A percentile compares a stretch with the other conserved stretches of the same genome.
These are phyloP conservation scores for Megathymus violae DNA, from an alignment of 1,140 invertebrate genomes.

Conservation along the genomic window DNA sequence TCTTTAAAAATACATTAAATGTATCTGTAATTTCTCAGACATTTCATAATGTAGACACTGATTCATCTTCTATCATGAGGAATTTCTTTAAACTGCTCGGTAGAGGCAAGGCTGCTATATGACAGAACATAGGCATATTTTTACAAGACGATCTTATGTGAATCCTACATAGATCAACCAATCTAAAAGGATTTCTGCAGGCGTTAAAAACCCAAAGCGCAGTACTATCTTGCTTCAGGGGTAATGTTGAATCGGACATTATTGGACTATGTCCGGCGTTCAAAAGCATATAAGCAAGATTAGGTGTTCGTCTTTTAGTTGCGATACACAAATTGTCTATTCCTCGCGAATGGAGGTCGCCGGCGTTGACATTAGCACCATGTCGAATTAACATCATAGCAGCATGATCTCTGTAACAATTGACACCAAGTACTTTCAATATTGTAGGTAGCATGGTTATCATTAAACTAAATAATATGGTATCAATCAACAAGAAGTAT, in stretches of 20 bases:
- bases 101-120: slow-evolving; percentile 62
- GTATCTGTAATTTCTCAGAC: too few species aligned
- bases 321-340: slow-evolving; percentile 78
- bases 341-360: slow-evolving; percentile 68
- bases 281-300: slow-evolving; percentile 67
- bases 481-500: too few species aligned
- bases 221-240: slow-evolving; percentile 45
- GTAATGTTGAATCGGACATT: slow-evolving; percentile 21
- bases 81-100: slow-evolving; percentile 72
- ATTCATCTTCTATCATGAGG: slow-evolving; percentile 78
- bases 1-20: too few species aligned
- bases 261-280: slow-evolving; percentile 70
- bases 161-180: slow-evolving; percentile 69
- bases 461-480: too few species aligned
- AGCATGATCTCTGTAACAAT: slow-evolving; percentile 69
- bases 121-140: slow-evolving; percentile 51
- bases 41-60: slow-evolving; percentile 12
- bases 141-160: slow-evolving; percentile 55
- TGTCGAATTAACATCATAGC: slow-evolving; percentile 73
- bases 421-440: too few species aligned
- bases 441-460: too few species aligned
- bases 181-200: slow-evolving; percentile 55
- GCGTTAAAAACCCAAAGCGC: slow-evolving; percentile 54
- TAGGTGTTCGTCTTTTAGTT: slow-evolving; percentile 52
- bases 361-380: slow-evolving; percentile 78